Evolutionary conservation across 1,140 invertebrate species (phyloP), one percentile per base, ranked within the genome.

Genomic region (Grapholita molesta): DNA sequence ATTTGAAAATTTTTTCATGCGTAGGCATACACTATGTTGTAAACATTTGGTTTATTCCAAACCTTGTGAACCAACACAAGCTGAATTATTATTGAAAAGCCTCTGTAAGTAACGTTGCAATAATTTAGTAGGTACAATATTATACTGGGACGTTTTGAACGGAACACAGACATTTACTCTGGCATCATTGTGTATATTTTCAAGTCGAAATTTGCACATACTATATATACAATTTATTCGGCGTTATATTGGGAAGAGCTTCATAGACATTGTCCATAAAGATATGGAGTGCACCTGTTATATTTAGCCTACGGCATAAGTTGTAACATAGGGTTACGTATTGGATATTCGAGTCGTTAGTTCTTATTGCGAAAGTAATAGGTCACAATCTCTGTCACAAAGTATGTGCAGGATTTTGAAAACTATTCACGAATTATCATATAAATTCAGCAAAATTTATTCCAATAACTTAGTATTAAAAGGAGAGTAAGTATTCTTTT

Each of bases 1-100:
- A 86, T 88, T 86, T 89, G 80, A 87, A 88, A 83, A 71, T 71
- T 85, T 85, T 85, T 87, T 84, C 83, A 81, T 81, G 72, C 69
- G 72, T 86, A 85, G 82, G 82, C 82, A 78, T 85, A 71, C 67
- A 79, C 76, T 79, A 77, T 73, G 72, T 79, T 82, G 77, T 84
- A 75, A 82, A 76, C 55, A 71, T 85, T 86, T 76, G 80, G 79
- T 88, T 88, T 76, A 79, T 82, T 86, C 75, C n/a, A 66, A 79
- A 75, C 74, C 71, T 81, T 80, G 67, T 74, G 73, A 67, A 74
- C 72, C 72, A 80, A 71, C 74, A 73, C 74, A 71, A 76, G 78
- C 83, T 81, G 78, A 79, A 80, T 67, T 83, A 79, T 80, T 81
- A 81, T 82, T 75, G 74, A 77, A 72, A 72, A 78, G 74, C 78